phyloP scores from a whole-genome alignment of 2,797 vertebrate species.

The Anabas testudineus region DNA sequence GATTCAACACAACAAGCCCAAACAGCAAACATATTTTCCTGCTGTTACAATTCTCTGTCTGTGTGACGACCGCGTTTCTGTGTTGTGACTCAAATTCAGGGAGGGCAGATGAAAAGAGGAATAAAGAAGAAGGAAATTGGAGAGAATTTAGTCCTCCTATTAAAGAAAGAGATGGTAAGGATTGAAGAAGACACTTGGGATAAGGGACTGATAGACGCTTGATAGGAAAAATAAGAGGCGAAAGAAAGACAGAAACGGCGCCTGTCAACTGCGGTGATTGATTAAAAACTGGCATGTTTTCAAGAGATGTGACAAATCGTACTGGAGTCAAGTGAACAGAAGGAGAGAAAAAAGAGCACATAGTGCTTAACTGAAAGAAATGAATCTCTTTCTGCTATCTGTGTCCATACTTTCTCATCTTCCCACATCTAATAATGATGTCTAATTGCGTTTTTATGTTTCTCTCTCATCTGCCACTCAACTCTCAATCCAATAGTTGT shows the following conservation, averaged over 20 bases:
- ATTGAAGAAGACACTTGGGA: constrained; percentile 40
- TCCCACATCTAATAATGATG: constrained; percentile 42
- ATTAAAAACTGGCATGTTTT: constrained; percentile 49
- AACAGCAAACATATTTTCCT: constrained; percentile 81
- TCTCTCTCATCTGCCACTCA: constrained; percentile 34
- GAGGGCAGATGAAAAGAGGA: constrained; percentile 60
- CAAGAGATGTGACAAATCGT: constrained; percentile 28
- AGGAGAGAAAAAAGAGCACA: constrained; percentile 2
- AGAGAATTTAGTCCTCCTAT: constrained; percentile 40
- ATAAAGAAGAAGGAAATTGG: constrained; percentile 21
- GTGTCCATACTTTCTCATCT: constrained; percentile 15
- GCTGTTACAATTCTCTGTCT: constrained; percentile 74
- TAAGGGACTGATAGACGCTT: constrained; percentile 18
- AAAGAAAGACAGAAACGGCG: constrained; percentile 13
- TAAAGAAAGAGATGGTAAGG: constrained; percentile 28
- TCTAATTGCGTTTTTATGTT: constrained; percentile 51
- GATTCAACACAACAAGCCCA: constrained; percentile 78
- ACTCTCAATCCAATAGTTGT: constrained; percentile 33
- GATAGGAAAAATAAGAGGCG: constrained; percentile 10
- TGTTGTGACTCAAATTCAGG: constrained; percentile 67
- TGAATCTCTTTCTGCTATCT: constrained; percentile 2
- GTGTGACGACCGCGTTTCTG: constrained; percentile 74
- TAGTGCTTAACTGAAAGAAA: constrained; percentile 26
- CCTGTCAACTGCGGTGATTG: constrained; percentile 32
- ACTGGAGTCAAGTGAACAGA: constrained; percentile 13